A percentile compares a stretch with the other conserved stretches of the same genome.
These are phyloP conservation scores for Phrixothrix hirtus DNA, from an alignment of 2,888 invertebrate genomes.

Conservation along the genomic window DNA sequence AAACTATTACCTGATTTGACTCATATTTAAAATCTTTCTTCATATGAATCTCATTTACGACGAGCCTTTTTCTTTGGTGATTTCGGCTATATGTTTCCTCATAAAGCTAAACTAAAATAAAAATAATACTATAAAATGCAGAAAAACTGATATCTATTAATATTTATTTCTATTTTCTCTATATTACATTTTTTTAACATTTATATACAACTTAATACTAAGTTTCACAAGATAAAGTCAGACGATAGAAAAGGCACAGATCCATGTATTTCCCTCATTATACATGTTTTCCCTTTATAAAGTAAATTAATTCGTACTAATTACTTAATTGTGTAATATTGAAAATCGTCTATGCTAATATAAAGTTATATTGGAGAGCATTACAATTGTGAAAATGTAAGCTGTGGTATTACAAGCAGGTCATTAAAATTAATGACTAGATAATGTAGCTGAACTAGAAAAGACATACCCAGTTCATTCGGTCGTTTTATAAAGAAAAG, in stretches of 20 bases:
- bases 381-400: slow-evolving; percentile 10
- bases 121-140: not conserved
- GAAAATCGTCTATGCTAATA: slow-evolving; percentile 7
- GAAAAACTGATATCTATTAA: not conserved
- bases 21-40: not conserved
- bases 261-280: slow-evolving; percentile 15
- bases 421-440: slow-evolving; percentile 30
- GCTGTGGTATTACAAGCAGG: slow-evolving; percentile 12
- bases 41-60: not conserved
- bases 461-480: slow-evolving; percentile 16
- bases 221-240: slow-evolving; percentile 25
- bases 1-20: too few relatives aligned
- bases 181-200: slow-evolving; percentile 25
- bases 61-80: not conserved
- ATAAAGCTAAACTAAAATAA: too few relatives aligned
- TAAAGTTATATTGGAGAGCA: slow-evolving; percentile 22
- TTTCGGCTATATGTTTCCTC: too few relatives aligned
- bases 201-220: slow-evolving; percentile 29
- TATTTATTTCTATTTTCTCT: slow-evolving; percentile 17
- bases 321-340: too few relatives aligned
- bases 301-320: slow-evolving; percentile 1
- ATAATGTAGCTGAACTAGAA: slow-evolving; percentile 21
- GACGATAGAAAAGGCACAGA: slow-evolving; percentile 32
- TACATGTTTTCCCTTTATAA: slow-evolving; percentile 25
- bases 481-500: slow-evolving; percentile 11